Evolutionary conservation across 2,797 vertebrate genomes (phyloP).

Genomic region (Squalus acanthias): DNA sequence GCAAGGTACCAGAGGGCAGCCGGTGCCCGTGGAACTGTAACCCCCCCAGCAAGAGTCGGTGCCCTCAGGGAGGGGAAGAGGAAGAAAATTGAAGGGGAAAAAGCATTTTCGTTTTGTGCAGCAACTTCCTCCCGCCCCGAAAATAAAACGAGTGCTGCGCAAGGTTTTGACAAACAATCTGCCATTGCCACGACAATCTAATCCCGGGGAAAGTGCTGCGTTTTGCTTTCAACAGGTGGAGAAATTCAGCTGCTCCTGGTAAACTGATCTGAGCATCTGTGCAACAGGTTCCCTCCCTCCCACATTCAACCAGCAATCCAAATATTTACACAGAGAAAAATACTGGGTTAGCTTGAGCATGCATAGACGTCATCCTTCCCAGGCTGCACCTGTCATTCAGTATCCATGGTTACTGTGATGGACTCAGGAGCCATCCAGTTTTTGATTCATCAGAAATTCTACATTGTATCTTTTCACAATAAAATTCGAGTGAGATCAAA

Average conservation of each 20-base stretch:
- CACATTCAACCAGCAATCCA: not conserved
- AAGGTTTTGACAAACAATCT: not conserved
- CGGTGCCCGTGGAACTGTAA: too few relatives aligned
- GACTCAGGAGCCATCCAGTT: not conserved
- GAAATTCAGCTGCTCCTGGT: not conserved
- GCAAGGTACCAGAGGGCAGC: too few relatives aligned
- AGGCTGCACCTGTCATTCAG: not conserved
- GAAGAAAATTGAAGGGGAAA: not conserved
- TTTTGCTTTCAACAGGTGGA: not conserved
- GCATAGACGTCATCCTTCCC: not conserved
- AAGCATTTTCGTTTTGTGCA: not conserved
- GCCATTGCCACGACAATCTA: too few relatives aligned
- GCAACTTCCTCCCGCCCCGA: not conserved
- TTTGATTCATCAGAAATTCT: not conserved
- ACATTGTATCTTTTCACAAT: not conserved
- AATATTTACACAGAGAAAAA: not conserved
- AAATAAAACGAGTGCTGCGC: not conserved
- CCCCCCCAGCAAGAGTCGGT: not conserved
- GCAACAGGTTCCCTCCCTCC: not conserved
- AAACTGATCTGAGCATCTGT: not conserved
- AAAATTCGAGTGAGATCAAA: not conserved
- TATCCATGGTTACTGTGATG: not conserved
- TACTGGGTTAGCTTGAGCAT: too few relatives aligned
- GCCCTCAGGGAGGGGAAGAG: too few relatives aligned
- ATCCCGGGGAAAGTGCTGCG: not conserved